Base-by-base conservation (phyloP, 2,113 vertebrate species). In the Lathamus discolor region DNA sequence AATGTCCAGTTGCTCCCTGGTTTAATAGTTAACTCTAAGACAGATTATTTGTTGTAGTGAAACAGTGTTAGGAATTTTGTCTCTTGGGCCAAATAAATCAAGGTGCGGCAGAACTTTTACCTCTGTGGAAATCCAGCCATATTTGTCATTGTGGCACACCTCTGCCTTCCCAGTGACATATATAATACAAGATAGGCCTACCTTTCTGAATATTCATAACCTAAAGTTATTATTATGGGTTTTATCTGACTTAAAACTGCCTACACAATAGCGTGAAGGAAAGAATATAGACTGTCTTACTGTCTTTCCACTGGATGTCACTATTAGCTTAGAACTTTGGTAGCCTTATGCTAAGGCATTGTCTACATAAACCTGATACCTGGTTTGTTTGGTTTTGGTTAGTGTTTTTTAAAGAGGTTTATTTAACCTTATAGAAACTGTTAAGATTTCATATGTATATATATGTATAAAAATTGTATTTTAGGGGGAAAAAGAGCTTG, bases 251-350 rank as follows among this genome's bases (percentile, higher is more conserved):
- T 14, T 35, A 68, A 55, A 89, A n/a, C 33, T 48, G n/a, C 44
- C 43, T 93, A 31, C 62, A 35, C 55, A 77, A 25, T 8, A n/a
- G 15, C 64, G 33, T 35, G 48, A 74, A 70, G 24, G 55, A 57
- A 70, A 89, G 39, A 15, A 28, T 91, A 29, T 11, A 33, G 20
- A 41, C 39, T 61, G 5, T 75, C 27, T 94, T 92, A 44, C 43
- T 63, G 5, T 72, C 22, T 95, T 93, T 95, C 94, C 97, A 97
- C 97, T 96, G 95, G 97, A 93, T 96, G 96, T 97, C 97, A 94
- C 96, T 86, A 81, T 97, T 72, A 72, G 81, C 90, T 95, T 89
- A 77, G 52, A 14, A 68, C 69, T 93, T 55, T 37, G 37, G 52
- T 57, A 84, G 37, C 9, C 48, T 41, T 59, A 49, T 25, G 39